Percentiles rank a stretch among this genome's conserved stretches.
Evolutionary conservation across 2,888 invertebrate genomes (phyloP).

Genomic region (Hymenopus coronatus): DNA sequence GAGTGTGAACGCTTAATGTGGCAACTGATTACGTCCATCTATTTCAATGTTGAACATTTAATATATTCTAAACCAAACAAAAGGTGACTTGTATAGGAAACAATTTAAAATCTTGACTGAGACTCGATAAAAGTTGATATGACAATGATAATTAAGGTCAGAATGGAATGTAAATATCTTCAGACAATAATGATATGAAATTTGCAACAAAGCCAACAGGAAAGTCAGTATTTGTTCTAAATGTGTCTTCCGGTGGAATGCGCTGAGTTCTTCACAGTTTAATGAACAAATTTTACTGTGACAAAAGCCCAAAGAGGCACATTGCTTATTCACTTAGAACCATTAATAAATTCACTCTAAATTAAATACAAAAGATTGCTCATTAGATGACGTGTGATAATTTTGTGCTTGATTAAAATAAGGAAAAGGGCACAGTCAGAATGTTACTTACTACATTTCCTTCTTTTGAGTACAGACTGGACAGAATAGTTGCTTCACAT

Average conservation of each 20-base stretch:
- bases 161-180: background rate
- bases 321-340: background rate
- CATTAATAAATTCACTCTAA: background rate
- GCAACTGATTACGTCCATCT: background rate
- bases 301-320: background rate
- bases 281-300: background rate
- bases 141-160: background rate
- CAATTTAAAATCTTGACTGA: background rate
- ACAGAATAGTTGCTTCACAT: too few species aligned
- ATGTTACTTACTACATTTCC: too few species aligned
- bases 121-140: background rate
- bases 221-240: background rate
- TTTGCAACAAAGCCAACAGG: background rate
- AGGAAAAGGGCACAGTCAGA: too few species aligned
- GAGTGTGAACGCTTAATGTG: constrained; percentile 32
- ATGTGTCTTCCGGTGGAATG: background rate
- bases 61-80: background rate
- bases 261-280: background rate
- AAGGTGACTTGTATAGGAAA: background rate
- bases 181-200: background rate
- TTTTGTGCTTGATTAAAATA: too few species aligned
- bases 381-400: background rate
- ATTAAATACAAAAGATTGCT: background rate
- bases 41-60: background rate
- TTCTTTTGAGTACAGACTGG: too few species aligned